Conservation (phyloP, 1,140 invertebrate genomes). For the Drosophila arawakana region DNA sequence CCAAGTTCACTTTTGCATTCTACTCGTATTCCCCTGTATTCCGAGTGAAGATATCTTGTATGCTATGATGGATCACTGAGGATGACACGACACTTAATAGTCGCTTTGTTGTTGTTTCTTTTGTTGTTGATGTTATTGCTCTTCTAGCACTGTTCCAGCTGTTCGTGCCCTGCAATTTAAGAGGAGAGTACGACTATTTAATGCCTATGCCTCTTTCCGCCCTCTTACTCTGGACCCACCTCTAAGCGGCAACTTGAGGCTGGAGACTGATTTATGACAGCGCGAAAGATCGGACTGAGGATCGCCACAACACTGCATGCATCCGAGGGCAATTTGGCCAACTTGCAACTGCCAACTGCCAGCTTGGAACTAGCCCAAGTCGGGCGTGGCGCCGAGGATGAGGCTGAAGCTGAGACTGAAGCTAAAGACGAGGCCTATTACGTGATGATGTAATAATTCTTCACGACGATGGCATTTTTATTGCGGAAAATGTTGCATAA, state of each 20-base stretch:
- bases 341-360: slow-evolving; percentile 7
- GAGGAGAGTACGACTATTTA: slow-evolving; percentile 68
- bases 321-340: slow-evolving; percentile 67
- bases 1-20: slow-evolving; percentile 67
- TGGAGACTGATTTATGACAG: slow-evolving; percentile 75
- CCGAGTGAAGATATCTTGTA: slow-evolving; percentile 38
- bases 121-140: slow-evolving; percentile 50
- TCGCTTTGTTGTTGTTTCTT: slow-evolving; percentile 56
- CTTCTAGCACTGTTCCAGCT: slow-evolving; percentile 34
- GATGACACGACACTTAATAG: slow-evolving; percentile 79
- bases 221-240: background rate
- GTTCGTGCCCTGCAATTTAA: slow-evolving; percentile 72
- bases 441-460: slow-evolving; percentile 82
- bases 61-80: slow-evolving; percentile 74
- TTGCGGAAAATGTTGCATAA: slow-evolving; percentile 80
- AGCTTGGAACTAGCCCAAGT: slow-evolving; percentile 21
- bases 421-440: slow-evolving; percentile 62
- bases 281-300: slow-evolving; percentile 58
- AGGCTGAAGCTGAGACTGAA: slow-evolving; percentile 19
- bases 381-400: slow-evolving; percentile 64
- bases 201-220: slow-evolving; percentile 47
- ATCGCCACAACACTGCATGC: slow-evolving; percentile 35
- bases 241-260: slow-evolving; percentile 48
- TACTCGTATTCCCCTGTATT: background rate
- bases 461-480: slow-evolving; percentile 75